A percentile compares a stretch with the other conserved stretches of the same genome.
Evolutionary conservation across 1,140 invertebrate species (phyloP).

Genomic region (Dolichoris vasculosae): DNA sequence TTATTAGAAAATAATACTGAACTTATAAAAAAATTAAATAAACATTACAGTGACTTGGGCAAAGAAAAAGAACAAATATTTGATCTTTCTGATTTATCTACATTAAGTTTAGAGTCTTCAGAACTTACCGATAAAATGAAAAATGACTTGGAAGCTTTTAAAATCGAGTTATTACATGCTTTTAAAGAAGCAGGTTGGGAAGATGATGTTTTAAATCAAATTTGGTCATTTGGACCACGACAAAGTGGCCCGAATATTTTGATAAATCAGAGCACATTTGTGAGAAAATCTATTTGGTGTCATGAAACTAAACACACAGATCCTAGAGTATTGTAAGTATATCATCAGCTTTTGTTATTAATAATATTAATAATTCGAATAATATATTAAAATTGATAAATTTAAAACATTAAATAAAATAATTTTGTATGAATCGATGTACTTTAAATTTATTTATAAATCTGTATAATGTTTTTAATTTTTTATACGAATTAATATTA

Average conservation of each 20-base stretch:
- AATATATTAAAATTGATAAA: too few relatives aligned
- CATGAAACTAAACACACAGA: slow-evolving; percentile 61
- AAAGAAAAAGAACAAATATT: slow-evolving; percentile 58
- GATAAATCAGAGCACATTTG: slow-evolving; percentile 82
- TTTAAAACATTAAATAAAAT: too few relatives aligned
- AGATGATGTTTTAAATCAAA: slow-evolving; percentile 79
- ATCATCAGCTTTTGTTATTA: too few relatives aligned
- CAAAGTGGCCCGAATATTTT: slow-evolving; percentile 93
- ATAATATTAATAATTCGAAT: neutral
- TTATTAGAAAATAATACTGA: slow-evolving; percentile 80
- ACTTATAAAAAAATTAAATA: slow-evolving; percentile 77
- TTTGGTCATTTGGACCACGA: slow-evolving; percentile 94
- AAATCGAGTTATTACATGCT: slow-evolving; percentile 78
- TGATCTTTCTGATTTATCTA: slow-evolving; percentile 51
- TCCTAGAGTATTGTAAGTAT: slow-evolving; percentile 64
- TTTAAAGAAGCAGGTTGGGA: slow-evolving; percentile 78
- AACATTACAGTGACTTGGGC: slow-evolving; percentile 65
- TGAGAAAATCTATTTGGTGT: slow-evolving; percentile 68
- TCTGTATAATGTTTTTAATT: neutral
- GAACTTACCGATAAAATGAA: slow-evolving; percentile 74
- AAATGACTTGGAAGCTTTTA: slow-evolving; percentile 78
- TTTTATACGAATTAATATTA: neutral
- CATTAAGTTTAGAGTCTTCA: slow-evolving; percentile 59
- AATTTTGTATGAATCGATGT: too few relatives aligned
- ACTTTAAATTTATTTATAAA: neutral